These are phyloP conservation scores for Scaptomyza pallida DNA, from an alignment of 1,140 invertebrate genomes.

Conservation along the genomic window DNA sequence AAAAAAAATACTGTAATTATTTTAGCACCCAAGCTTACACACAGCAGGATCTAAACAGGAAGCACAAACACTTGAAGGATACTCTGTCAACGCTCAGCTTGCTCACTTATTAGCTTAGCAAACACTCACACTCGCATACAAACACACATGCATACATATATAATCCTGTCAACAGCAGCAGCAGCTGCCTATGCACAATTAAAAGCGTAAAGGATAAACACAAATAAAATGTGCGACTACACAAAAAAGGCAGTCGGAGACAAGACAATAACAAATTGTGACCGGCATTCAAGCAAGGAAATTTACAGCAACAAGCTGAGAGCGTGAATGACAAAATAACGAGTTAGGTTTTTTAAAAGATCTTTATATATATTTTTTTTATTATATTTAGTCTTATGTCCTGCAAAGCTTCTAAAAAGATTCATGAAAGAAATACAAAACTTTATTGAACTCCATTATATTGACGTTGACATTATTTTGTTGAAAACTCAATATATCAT, in stretches of 20 bases:
- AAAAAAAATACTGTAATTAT: neutral
- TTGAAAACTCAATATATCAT: neutral
- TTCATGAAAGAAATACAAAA: no score
- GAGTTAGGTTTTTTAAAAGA: no score
- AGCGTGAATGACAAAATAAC: neutral
- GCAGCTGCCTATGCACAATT: constrained; percentile 55
- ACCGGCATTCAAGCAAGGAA: constrained; percentile 67
- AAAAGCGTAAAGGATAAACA: constrained; percentile 76
- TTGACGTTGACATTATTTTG: no score
- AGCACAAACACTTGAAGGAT: constrained; percentile 57
- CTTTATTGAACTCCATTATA: no score
- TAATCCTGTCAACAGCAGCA: constrained; percentile 3
- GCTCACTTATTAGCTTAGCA: constrained; percentile 74
- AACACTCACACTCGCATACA: constrained; percentile 44
- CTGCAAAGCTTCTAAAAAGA: no score
- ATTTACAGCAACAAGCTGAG: constrained; percentile 10
- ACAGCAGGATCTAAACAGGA: constrained; percentile 56
- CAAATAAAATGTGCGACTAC: constrained; percentile 63
- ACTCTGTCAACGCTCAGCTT: constrained; percentile 50
- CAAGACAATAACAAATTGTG: constrained; percentile 41
- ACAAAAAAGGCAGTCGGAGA: constrained; percentile 62
- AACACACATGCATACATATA: constrained; percentile 6
- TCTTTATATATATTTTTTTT: no score
- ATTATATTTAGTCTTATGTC: no score
- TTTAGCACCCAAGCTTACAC: neutral